Base-by-base conservation (phyloP, 2,888 invertebrate genomes). In the Macaria liturata region DNA sequence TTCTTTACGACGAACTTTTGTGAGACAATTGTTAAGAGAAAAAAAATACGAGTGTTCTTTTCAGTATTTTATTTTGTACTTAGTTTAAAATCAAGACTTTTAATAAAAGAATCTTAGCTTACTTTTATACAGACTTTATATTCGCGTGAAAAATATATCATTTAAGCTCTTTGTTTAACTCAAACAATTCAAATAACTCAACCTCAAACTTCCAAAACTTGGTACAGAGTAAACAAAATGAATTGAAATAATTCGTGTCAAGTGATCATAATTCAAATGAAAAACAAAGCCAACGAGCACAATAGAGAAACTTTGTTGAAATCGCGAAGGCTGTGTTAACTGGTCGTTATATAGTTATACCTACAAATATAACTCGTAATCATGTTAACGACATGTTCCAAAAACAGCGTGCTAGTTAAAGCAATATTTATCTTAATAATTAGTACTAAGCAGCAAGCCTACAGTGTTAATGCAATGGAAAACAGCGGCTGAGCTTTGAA, bases 381-480 rank as follows among this genome's bases (percentile, higher is more conserved):
- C 77, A 75, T 74, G 78, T 80, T 83, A 86, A 85, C 82, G 80
- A 79, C 75, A 71, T 72, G 74, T 73, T 76, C 77, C 76, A 72
- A 81, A 86, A 89, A 88, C 88, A 86, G 81, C 81, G 83, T 81
- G 51, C 79, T 81, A 80, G 81, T 84, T 86, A 83, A 84, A 84
- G 79, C 80, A 84, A 86, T 90, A 90, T 90, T 88, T 90, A 91
- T 90, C 91, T 88, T 84, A 88, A 90, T 90, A 90, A 91, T 91
- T 91, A 91, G 90, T 89, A 82, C 84, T 86, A 88, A 84, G 83
- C 79, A 80, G 83, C 81, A 78, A 60, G 52, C 49, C 40, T 42
- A 9, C 42, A 42, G 9, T 37, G 9, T 5, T 9, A 31, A 1
- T 30, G 34, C 39, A 30, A 5, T 46, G 31, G 5, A 40, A 51